Percentiles rank a stretch among this genome's conserved stretches.
Conservation (phyloP, 2,888 invertebrate genomes). For the Thecocarcelia acutangulata region DNA sequence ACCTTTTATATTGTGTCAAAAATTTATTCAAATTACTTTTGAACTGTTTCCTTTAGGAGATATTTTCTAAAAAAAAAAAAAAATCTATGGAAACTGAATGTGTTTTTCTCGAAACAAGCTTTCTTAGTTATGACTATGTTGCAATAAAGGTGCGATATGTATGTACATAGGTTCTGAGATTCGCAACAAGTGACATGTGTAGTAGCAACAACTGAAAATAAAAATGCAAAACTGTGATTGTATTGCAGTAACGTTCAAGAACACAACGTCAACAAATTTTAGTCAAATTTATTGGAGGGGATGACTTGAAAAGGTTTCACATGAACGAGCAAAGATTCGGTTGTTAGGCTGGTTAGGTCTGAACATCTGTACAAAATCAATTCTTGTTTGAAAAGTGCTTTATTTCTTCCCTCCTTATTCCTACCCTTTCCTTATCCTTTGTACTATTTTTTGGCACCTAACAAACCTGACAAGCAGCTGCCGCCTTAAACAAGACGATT, state of each 20-base stretch:
- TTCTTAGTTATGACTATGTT: no score
- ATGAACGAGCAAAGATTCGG: constrained; percentile 4
- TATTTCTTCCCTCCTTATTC: neutral
- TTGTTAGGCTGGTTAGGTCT: constrained; percentile 54
- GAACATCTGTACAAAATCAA: constrained; percentile 73
- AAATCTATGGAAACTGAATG: no score
- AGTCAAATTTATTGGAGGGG: constrained; percentile 54
- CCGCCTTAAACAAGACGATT: constrained; percentile 42
- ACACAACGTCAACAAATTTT: constrained; percentile 13
- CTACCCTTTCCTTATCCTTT: constrained; percentile 36
- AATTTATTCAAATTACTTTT: no score
- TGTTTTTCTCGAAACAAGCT: no score
- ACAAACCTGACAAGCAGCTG: constrained; percentile 64
- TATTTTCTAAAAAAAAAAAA: no score
- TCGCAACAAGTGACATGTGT: constrained; percentile 6
- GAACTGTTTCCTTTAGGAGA: no score
- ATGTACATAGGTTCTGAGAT: no score
- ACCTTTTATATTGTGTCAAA: no score
- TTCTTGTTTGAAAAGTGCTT: constrained; percentile 23
- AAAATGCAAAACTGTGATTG: constrained; percentile 50
- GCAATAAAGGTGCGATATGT: no score
- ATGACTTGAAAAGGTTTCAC: constrained; percentile 62
- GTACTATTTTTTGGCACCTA: constrained; percentile 47
- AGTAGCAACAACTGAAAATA: constrained; percentile 6
- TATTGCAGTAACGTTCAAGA: constrained; percentile 1